These are phyloP conservation scores for Globicephala melas DNA, from an alignment of 2,113 vertebrate genomes.

Conservation along the genomic window DNA sequence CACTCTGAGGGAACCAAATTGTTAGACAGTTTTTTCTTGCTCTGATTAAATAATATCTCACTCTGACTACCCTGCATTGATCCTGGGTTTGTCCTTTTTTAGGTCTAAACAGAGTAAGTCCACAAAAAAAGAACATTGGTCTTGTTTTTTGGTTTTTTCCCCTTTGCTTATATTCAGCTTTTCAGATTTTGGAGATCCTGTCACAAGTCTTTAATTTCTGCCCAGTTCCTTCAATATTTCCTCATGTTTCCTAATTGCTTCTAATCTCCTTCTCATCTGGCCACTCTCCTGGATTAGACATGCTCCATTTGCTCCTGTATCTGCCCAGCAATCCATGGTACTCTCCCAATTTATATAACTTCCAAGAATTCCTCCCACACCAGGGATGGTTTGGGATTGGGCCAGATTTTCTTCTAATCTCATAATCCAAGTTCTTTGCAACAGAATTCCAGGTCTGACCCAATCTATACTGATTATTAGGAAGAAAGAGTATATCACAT, in stretches of 20 bases:
- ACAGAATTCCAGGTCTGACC: not conserved
- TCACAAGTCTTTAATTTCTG: not conserved
- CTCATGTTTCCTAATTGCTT: not conserved
- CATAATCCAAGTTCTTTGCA: not conserved
- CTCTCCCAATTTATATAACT: not conserved
- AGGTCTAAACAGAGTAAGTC: not conserved
- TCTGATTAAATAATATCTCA: not conserved
- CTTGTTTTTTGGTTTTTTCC: not conserved
- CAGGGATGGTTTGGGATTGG: not conserved
- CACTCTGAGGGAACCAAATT: not conserved
- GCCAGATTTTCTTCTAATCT: not conserved
- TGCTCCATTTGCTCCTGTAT: not conserved
- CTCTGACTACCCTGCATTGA: not conserved
- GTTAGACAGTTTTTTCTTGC: not conserved
- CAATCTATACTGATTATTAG: not conserved
- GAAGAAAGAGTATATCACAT: not conserved
- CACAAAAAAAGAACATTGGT: not conserved
- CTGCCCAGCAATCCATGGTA: not conserved
- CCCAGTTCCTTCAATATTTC: not conserved
- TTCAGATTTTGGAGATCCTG: not conserved
- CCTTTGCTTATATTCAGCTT: not conserved
- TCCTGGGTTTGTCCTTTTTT: not conserved
- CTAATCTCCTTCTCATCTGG: not conserved
- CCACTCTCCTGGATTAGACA: not conserved
- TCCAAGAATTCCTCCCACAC: not conserved